These are phyloP conservation scores for Aradophagus sp. DNA, from an alignment of 1,140 invertebrate genomes.

Conservation along the genomic window DNA sequence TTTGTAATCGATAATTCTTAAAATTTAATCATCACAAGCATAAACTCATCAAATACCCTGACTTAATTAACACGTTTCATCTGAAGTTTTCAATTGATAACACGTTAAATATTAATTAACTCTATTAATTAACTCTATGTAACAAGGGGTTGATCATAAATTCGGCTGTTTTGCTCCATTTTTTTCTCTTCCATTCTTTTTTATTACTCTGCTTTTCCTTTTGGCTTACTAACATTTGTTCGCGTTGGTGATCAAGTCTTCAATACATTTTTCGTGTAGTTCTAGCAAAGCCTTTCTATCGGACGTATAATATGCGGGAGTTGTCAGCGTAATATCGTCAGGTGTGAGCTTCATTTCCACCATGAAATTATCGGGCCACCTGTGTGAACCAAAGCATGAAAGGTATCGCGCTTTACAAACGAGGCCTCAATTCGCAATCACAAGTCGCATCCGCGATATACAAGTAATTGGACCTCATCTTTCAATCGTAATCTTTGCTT, in stretches of 20 bases:
- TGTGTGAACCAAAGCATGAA: slow-evolving; percentile 57
- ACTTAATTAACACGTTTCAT: too few relatives aligned
- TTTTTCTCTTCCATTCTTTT: neutral
- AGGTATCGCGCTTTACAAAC: slow-evolving; percentile 18
- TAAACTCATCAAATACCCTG: too few relatives aligned
- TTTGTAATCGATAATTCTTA: too few relatives aligned
- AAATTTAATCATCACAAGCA: too few relatives aligned
- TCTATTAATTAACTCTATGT: neutral
- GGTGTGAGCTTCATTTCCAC: slow-evolving; percentile 77
- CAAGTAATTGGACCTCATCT: too few relatives aligned
- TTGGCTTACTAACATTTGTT: slow-evolving; percentile 41
- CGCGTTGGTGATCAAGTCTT: slow-evolving; percentile 59
- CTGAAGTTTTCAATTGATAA: too few relatives aligned
- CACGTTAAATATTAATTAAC: too few relatives aligned
- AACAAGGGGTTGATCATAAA: neutral
- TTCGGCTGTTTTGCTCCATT: neutral
- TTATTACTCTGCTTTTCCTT: slow-evolving; percentile 5
- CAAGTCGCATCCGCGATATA: too few relatives aligned
- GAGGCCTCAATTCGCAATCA: too few relatives aligned
- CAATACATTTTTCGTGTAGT: slow-evolving; percentile 58
- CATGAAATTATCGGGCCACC: slow-evolving; percentile 78
- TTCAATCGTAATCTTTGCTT: neutral
- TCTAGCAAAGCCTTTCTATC: slow-evolving; percentile 57
- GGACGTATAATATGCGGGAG: slow-evolving; percentile 57
- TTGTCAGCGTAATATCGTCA: slow-evolving; percentile 62